These are phyloP conservation scores for Hydrozoanthus gracilis DNA, from an alignment of 92 coral and sea anemone species.

Conservation along the genomic window DNA sequence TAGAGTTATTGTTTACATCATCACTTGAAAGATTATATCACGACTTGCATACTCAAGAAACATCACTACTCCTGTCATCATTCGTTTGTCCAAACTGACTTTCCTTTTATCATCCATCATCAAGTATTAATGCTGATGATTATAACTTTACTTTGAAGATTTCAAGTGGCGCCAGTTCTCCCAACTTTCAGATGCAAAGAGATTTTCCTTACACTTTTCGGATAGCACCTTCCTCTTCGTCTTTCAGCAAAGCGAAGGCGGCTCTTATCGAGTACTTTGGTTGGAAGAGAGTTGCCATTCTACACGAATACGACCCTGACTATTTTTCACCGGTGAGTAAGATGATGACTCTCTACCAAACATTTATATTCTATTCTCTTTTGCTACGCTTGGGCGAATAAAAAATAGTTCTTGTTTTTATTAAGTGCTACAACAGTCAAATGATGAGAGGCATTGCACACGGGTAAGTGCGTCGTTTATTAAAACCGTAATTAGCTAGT, in stretches of 20 bases:
- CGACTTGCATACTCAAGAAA: too few relatives aligned
- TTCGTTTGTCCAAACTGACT: not conserved
- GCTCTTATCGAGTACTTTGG: conserved; percentile 80
- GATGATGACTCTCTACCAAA: not conserved
- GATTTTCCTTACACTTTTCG: conserved; percentile 69
- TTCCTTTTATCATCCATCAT: not conserved
- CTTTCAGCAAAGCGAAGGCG: conserved; percentile 86
- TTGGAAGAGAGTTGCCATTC: conserved; percentile 96
- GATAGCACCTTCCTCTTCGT: conserved; percentile 79
- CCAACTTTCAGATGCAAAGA: conserved; percentile 57
- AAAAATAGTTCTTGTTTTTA: too few relatives aligned
- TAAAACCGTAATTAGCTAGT: too few relatives aligned
- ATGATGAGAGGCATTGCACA: too few relatives aligned
- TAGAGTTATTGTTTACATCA: too few relatives aligned
- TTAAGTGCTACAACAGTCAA: too few relatives aligned
- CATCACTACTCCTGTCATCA: not conserved
- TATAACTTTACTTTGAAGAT: conserved; percentile 57
- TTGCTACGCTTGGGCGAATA: too few relatives aligned
- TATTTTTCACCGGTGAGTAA: conserved; percentile 85
- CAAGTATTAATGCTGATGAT: not conserved
- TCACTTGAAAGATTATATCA: too few relatives aligned
- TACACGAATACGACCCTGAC: conserved; percentile 83
- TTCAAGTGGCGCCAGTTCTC: conserved; percentile 86
- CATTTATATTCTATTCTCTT: too few relatives aligned
- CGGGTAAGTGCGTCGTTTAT: too few relatives aligned